Evolutionary conservation across 2,797 vertebrate genomes (phyloP).

Genomic region (Chiloscyllium punctatum): DNA sequence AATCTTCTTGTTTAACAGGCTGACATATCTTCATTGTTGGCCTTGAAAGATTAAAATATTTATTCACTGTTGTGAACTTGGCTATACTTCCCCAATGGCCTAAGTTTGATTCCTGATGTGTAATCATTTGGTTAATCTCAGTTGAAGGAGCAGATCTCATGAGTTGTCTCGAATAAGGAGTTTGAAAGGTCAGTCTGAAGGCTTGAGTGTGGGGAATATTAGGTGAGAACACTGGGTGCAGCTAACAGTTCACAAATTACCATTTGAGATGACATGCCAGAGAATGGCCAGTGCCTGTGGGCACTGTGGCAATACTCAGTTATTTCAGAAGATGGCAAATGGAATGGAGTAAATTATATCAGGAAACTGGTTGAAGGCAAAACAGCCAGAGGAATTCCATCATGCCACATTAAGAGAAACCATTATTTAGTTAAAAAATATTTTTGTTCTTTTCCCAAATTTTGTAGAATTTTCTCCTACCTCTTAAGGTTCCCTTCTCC

Average conservation of each 20-base stretch:
- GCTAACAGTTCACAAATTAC: background rate
- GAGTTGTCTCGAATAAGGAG: background rate
- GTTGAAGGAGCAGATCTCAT: background rate
- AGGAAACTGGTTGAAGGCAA: background rate
- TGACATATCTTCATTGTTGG: background rate
- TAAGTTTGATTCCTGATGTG: background rate
- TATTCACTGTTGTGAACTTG: background rate
- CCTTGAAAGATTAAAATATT: background rate
- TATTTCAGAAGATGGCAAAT: background rate
- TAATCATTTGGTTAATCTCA: background rate
- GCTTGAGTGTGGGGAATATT: background rate
- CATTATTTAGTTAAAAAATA: background rate
- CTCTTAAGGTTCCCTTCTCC: background rate
- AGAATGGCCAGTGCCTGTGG: background rate
- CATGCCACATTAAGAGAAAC: background rate
- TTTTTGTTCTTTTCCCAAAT: background rate
- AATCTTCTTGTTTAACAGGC: background rate
- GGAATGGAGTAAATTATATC: background rate
- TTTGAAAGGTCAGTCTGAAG: background rate
- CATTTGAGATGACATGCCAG: background rate
- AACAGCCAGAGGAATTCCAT: background rate
- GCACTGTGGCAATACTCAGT: background rate
- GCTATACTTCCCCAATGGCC: background rate
- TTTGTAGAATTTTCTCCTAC: background rate
- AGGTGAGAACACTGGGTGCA: background rate